Evolutionary conservation across 2,113 vertebrate genomes (phyloP).

Genomic region (Ammospiza nelsoni): DNA sequence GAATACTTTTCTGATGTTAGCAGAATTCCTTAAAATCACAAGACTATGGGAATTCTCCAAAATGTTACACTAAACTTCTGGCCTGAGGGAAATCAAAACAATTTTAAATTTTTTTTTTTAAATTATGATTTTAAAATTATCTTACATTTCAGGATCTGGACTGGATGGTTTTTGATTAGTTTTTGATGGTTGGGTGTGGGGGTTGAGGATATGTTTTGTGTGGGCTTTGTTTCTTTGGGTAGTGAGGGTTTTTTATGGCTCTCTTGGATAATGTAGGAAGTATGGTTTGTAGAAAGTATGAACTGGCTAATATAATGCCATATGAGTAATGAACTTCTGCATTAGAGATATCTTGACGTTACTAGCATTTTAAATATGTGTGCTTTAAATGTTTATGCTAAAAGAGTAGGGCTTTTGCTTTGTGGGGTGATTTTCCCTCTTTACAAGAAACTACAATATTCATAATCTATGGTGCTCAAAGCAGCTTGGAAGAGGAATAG

Average conservation of each 20-base stretch:
- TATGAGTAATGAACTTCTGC: neutral
- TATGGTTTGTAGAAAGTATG: neutral
- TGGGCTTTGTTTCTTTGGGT: neutral
- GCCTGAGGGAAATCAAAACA: neutral
- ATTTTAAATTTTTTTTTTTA: too few species aligned
- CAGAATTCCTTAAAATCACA: neutral
- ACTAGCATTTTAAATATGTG: neutral
- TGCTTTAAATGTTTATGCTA: neutral
- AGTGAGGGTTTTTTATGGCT: neutral
- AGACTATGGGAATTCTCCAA: neutral
- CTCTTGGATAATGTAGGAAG: neutral
- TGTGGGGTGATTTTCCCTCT: accelerated
- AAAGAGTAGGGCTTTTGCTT: neutral
- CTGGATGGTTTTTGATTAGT: neutral
- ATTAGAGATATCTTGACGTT: neutral
- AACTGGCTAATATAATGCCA: neutral
- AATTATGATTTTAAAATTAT: neutral
- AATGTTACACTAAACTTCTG: neutral
- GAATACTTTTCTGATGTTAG: neutral
- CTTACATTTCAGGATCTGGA: neutral
- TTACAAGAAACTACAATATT: neutral
- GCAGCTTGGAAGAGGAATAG: neutral
- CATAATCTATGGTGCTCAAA: neutral
- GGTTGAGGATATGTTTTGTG: accelerated
- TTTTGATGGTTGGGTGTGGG: neutral